Percentiles rank a stretch among this genome's conserved stretches.
These are phyloP conservation scores for Parotia lawesii DNA, from an alignment of 2,113 vertebrate genomes.

Conservation along the genomic window DNA sequence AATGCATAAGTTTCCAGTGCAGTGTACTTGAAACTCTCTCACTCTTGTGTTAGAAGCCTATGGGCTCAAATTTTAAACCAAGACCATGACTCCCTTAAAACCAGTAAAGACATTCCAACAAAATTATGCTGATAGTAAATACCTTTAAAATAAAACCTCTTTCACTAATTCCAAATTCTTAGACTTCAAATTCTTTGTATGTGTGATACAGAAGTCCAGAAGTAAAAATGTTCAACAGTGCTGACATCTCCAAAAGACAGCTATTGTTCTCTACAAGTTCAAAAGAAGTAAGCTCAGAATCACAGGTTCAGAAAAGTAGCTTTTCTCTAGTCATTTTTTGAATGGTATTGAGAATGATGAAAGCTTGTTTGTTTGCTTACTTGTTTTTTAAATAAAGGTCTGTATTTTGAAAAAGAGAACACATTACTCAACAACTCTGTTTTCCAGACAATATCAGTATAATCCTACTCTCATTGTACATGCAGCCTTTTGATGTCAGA, in stretches of 20 bases:
- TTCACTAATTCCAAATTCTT: not conserved
- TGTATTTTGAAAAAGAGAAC: not conserved
- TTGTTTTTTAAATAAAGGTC: not conserved
- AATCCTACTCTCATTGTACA: not conserved
- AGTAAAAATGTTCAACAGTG: not conserved
- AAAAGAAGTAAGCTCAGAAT: not conserved
- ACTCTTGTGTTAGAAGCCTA: not conserved
- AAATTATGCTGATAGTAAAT: not conserved
- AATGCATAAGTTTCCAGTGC: not conserved
- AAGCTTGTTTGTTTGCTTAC: not conserved
- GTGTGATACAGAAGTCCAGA: not conserved
- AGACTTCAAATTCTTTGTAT: not conserved
- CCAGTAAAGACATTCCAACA: not conserved
- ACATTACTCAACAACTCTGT: not conserved
- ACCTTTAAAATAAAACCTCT: not conserved
- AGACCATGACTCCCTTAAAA: not conserved
- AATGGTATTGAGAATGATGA: not conserved
- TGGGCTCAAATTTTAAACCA: not conserved
- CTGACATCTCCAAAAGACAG: not conserved
- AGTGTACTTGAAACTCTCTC: not conserved
- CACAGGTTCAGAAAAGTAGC: not conserved
- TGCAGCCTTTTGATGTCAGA: not conserved
- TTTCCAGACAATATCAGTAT: not conserved
- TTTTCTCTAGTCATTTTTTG: not conserved
- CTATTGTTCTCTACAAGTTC: not conserved